Conservation (phyloP, 2,797 vertebrate species). For the Macrochelys suwanniensis region DNA sequence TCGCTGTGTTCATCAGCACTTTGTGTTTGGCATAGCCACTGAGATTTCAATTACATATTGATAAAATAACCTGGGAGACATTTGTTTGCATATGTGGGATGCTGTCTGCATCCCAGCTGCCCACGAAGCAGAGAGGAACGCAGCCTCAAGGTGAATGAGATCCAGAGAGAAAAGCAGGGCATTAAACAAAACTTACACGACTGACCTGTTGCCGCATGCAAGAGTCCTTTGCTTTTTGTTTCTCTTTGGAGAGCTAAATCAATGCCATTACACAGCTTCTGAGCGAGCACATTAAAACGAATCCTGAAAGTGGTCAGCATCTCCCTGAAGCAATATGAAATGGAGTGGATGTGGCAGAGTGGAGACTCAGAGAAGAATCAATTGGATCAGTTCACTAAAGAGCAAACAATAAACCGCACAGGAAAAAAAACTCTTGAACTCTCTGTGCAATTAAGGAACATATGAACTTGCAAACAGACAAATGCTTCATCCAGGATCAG, state of each 20-base stretch:
- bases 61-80: not conserved
- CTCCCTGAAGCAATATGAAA: not conserved
- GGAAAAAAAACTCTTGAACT: not conserved
- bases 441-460: not conserved
- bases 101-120: not conserved
- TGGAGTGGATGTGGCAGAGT: not conserved
- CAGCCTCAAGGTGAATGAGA: not conserved
- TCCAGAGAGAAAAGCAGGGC: not conserved
- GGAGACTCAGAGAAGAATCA: not conserved
- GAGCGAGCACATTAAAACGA: not conserved
- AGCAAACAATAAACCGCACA: fast-evolving
- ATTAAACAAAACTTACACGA: not conserved
- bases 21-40: not conserved
- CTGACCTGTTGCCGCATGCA: not conserved
- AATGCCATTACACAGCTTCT: not conserved
- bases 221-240: not conserved
- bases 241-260: not conserved
- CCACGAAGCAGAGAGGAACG: not conserved
- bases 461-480: not conserved
- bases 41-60: not conserved
- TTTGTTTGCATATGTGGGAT: not conserved
- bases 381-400: not conserved
- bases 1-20: not conserved
- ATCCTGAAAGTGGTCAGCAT: fast-evolving
- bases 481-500: not conserved